Base-by-base conservation (phyloP, 1,140 invertebrate species). In the Neuroterus valhalla region DNA sequence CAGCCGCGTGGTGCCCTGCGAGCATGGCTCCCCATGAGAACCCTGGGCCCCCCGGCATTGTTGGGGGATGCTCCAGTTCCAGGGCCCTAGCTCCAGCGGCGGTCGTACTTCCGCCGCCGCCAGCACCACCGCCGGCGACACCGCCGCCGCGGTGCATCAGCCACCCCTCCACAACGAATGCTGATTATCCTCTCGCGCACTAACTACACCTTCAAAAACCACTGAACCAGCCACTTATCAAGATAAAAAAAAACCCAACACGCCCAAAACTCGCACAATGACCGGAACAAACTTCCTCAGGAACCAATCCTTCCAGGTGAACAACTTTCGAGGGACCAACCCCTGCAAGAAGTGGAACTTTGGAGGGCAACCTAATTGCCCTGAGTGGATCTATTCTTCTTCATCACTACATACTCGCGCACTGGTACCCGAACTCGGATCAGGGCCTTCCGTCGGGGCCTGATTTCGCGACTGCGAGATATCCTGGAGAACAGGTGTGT, bases 131-230 rank as follows among this genome's bases (percentile, higher is more conserved):
- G 80, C 84, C 86, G 76, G 79, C 84, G 82, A 82, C 86, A 77
- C 84, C 86, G 84, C 86, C 84, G 81, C 90, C 88, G 77, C 89
- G 88, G 87, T 91, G 89, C 91, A 92, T 91, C 84, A 91, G 88
- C 88, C 89, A 91, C 83, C 84, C 87, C 84, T 87, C 89, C 87
- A 89, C 85, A 82, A 82, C 87, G 86, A 79, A 84, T 66, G 75
- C 71, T 66, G 70, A 70, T 52, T 78, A 66, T 31, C 46, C 55
- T 55, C 70, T 12, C 48, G 44, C 62, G 67, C 74, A 66, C 74
- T 55, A 26, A 43, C 62, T 70, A 11, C 21, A 38, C 46, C 19
- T 38, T 31, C 19, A 66, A 42, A 66, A 45, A 46, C 31, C 45
- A 71, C 48, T 23, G 50, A 44, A 42, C 26, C 55, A n/a, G 12